Base-by-base conservation (phyloP, 2,113 vertebrate genomes). In the Halcyon malimbica region DNA sequence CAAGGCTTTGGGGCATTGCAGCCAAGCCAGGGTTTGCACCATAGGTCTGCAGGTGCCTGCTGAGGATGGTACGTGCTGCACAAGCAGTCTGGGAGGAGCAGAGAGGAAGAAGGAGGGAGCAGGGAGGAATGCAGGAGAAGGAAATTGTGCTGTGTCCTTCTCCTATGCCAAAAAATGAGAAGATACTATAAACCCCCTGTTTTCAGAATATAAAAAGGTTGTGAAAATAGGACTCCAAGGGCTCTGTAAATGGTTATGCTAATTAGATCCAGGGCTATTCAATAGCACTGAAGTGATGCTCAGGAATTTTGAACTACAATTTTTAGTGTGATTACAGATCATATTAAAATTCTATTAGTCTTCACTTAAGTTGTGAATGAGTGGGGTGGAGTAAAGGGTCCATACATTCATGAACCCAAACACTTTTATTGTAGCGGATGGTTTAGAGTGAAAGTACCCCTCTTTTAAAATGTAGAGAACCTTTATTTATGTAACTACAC, bases 291-390 rank as follows among this genome's bases (percentile, higher is more conserved):
- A 94, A 96, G 95, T 80, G 94, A 97, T 97, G 96, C 96, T 97
- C 96, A 95, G 97, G 95, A 97, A 97, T 97, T 95, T 90, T 97
- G 97, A 97, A 97, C 96, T 96, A 95, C 95, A 94, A 93, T 96
- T 97, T 97, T 97, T 97, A 96, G 93, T 96, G 96, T 97, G 97
- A 97, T 97, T 97, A 97, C 97, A 89, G 95, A 96, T 97, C 80
- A 63, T 97, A 97, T 97, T 97, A 97, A 97, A 97, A 97, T 97
- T 97, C 97, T 97, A 96, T 97, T 97, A 97, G 94, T 76, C 92
- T 83, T 87, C 57, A 24, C 95, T 95, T 93, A 94, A 94, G 60
- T 96, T 74, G 67, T 17, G 54, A 92, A 26, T n/a, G 83, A 81
- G 57, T 35, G 46, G 41, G 62, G 35, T 60, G 64, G 56, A 90